Evolutionary conservation across 2,797 vertebrate species (phyloP).

Genomic region (Spheniscus humboldti): DNA sequence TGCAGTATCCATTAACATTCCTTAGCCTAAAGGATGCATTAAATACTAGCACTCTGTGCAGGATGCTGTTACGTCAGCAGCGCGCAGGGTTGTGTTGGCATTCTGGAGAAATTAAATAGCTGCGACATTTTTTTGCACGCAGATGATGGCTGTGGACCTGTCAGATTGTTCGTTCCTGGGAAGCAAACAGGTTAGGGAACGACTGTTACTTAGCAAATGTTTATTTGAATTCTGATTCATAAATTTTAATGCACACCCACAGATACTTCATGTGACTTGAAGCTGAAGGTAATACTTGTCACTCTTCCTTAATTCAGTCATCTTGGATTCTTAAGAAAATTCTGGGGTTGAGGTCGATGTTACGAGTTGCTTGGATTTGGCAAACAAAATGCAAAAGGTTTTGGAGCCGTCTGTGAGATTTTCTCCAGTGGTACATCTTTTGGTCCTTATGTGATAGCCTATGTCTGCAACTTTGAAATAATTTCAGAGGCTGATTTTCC

Average conservation of each 20-base stretch:
- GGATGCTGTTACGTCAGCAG: neutral
- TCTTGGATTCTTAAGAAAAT: neutral
- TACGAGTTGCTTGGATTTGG: neutral
- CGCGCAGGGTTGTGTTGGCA: neutral
- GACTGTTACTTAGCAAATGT: neutral
- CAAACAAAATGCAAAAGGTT: neutral
- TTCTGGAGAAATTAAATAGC: neutral
- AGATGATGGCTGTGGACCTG: neutral
- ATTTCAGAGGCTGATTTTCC: neutral
- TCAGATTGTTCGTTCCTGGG: neutral
- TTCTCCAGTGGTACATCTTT: neutral
- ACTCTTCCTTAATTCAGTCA: neutral
- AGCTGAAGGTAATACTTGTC: conserved; percentile 14
- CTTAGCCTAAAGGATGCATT: neutral
- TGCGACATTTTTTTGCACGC: neutral
- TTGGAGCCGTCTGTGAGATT: neutral
- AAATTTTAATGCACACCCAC: conserved; percentile 42
- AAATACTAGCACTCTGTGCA: neutral
- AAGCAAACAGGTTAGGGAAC: neutral
- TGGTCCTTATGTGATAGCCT: neutral
- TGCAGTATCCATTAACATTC: neutral
- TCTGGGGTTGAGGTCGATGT: neutral
- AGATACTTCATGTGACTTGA: conserved; percentile 13
- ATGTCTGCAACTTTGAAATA: neutral
- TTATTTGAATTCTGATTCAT: conserved; percentile 3